Conservation (phyloP, 2,113 vertebrate species). For the Typhlomys cinereus region DNA sequence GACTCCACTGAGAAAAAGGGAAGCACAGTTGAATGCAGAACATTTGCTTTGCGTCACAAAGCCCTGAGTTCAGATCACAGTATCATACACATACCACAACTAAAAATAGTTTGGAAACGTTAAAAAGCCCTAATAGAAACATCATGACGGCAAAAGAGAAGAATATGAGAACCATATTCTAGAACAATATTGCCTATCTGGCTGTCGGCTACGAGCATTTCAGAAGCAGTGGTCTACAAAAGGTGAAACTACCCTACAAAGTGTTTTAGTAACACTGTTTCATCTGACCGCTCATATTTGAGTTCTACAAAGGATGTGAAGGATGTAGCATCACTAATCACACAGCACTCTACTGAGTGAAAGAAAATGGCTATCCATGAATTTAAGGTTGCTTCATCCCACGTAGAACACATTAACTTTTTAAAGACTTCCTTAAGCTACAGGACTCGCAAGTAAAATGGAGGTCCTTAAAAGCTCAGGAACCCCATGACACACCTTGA, state of each 20-base stretch:
- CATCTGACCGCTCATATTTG: not conserved
- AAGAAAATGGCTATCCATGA: not conserved
- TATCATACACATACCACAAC: not conserved
- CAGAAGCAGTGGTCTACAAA: not conserved
- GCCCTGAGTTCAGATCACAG: not conserved
- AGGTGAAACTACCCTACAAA: not conserved
- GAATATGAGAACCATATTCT: not conserved
- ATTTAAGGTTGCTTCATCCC: not conserved
- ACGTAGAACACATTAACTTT: not conserved
- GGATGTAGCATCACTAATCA: no score
- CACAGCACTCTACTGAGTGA: not conserved
- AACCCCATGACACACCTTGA: slow-evolving; percentile 89
- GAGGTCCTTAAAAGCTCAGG: not conserved
- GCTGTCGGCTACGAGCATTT: not conserved
- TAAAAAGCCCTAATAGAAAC: not conserved
- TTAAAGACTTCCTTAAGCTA: slow-evolving; percentile 29
- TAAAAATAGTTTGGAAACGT: no score
- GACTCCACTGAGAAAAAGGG: no score
- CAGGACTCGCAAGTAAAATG: not conserved
- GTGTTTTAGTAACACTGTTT: not conserved
- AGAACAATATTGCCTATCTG: not conserved
- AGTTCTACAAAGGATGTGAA: no score
- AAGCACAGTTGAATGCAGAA: no score
- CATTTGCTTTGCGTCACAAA: not conserved
- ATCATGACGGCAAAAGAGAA: no score